Conservation (phyloP, 35 echinoderm and acorn worm genomes). For the Patiria miniata region DNA sequence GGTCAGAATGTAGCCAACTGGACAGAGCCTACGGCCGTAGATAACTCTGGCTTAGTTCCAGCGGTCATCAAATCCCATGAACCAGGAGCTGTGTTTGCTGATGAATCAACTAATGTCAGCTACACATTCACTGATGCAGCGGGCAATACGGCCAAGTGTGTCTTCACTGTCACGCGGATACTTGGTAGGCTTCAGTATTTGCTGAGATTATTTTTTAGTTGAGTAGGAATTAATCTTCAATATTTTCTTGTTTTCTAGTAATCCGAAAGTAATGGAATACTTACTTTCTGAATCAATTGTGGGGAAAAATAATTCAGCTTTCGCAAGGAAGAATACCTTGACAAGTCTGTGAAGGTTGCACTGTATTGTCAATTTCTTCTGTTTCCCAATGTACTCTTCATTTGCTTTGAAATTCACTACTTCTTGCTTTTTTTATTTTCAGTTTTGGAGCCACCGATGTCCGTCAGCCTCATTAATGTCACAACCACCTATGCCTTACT, state of each 20-base stretch:
- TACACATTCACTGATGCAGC: constrained; percentile 49
- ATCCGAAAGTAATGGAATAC: too few species aligned
- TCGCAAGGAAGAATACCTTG: too few species aligned
- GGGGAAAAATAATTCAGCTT: too few species aligned
- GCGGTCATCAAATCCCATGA: constrained; percentile 12
- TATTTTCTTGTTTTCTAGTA: too few species aligned
- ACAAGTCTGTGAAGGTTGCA: too few species aligned
- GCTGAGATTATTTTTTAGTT: too few species aligned
- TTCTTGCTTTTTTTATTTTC: not conserved
- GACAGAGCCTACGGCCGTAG: constrained; percentile 32
- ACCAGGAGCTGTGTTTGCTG: constrained; percentile 36
- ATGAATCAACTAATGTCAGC: constrained; percentile 42
- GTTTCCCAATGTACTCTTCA: too few species aligned
- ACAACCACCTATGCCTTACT: not conserved
- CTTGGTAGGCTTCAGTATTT: not conserved
- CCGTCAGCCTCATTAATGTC: not conserved
- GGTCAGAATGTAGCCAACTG: not conserved
- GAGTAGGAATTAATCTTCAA: too few species aligned
- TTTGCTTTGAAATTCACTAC: too few species aligned
- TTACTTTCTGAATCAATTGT: too few species aligned
- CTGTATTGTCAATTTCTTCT: too few species aligned
- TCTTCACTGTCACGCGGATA: constrained; percentile 31
- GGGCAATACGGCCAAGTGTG: constrained; percentile 34
- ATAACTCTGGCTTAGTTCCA: constrained; percentile 4
- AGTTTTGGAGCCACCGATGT: not conserved